Percentiles rank a stretch among this genome's conserved stretches.
These are phyloP conservation scores for Pampus argenteus DNA, from an alignment of 2,797 vertebrate species.

Conservation along the genomic window DNA sequence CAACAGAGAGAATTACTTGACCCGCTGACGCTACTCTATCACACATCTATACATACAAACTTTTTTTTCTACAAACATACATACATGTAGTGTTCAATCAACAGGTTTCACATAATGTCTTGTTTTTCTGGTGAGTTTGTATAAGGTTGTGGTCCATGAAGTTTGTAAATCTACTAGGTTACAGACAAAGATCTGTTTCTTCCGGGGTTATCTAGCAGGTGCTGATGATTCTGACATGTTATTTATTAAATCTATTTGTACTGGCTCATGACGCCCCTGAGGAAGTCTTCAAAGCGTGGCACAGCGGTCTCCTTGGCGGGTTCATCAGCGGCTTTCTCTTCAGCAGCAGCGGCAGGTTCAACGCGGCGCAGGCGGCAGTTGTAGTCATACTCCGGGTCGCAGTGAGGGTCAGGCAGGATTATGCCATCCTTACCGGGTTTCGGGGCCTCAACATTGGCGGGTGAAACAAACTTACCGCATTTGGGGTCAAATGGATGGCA, in stretches of 20 bases:
- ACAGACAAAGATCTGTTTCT: slow-evolving; percentile 17
- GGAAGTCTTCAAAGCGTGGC: slow-evolving; percentile 80
- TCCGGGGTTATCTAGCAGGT: not conserved
- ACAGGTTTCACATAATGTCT: slow-evolving; percentile 58
- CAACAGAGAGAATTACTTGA: slow-evolving; percentile 65
- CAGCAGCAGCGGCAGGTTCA: slow-evolving; percentile 39
- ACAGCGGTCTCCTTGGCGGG: slow-evolving; percentile 36
- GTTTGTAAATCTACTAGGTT: slow-evolving; percentile 19
- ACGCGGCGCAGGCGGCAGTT: slow-evolving; percentile 83
- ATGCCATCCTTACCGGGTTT: slow-evolving; percentile 65
- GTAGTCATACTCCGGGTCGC: slow-evolving; percentile 86
- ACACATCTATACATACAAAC: slow-evolving; percentile 76
- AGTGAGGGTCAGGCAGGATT: slow-evolving; percentile 83
- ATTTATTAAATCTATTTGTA: slow-evolving; percentile 71
- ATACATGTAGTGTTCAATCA: slow-evolving; percentile 57
- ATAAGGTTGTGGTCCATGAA: slow-evolving; percentile 40
- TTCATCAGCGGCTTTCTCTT: slow-evolving; percentile 56
- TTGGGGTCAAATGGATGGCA: slow-evolving; percentile 86
- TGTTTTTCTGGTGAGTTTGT: slow-evolving; percentile 40
- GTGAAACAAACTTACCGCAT: slow-evolving; percentile 74
- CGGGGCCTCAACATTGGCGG: slow-evolving; percentile 19
- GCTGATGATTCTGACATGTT: slow-evolving; percentile 8
- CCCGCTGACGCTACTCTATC: slow-evolving; percentile 53
- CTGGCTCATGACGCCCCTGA: slow-evolving; percentile 74
- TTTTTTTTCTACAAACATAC: slow-evolving; percentile 69